These are phyloP conservation scores for Hypotaenidia okinawae DNA, from an alignment of 2,797 vertebrate genomes.

Conservation along the genomic window DNA sequence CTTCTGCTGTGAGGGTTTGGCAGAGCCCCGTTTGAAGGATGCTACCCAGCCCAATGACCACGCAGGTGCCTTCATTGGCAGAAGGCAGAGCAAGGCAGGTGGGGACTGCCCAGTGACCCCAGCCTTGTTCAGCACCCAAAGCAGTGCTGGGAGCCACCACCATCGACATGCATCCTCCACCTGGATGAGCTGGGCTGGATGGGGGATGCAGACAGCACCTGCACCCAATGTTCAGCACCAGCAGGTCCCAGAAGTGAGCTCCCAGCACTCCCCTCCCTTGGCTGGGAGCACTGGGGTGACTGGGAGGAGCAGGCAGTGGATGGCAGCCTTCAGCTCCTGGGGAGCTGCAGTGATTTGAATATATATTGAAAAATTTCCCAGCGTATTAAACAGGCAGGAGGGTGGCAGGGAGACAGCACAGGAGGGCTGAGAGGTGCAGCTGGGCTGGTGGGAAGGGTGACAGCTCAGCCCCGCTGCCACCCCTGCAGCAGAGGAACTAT, in stretches of 20 bases:
- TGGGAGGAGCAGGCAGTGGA: neutral
- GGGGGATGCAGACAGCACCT: neutral
- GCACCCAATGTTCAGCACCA: neutral
- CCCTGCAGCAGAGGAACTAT: neutral
- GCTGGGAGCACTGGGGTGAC: neutral
- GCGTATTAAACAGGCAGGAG: neutral
- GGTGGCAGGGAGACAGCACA: accelerated
- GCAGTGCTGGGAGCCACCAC: neutral
- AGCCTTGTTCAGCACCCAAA: neutral
- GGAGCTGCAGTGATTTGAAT: neutral
- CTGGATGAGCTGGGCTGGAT: neutral
- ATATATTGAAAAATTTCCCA: neutral
- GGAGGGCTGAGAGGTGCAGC: neutral
- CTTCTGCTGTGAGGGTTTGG: neutral
- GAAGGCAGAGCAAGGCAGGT: neutral
- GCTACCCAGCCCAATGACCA: neutral
- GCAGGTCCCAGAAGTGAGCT: neutral
- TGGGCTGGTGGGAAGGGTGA: neutral
- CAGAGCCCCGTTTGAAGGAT: neutral
- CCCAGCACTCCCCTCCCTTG: neutral
- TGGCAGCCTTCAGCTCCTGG: neutral
- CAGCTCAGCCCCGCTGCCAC: neutral
- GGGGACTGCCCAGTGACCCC: neutral
- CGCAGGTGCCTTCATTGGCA: neutral
- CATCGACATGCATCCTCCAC: neutral